Base-by-base conservation (phyloP, 2,888 invertebrate genomes). In the Elaeidobius kamerunicus region DNA sequence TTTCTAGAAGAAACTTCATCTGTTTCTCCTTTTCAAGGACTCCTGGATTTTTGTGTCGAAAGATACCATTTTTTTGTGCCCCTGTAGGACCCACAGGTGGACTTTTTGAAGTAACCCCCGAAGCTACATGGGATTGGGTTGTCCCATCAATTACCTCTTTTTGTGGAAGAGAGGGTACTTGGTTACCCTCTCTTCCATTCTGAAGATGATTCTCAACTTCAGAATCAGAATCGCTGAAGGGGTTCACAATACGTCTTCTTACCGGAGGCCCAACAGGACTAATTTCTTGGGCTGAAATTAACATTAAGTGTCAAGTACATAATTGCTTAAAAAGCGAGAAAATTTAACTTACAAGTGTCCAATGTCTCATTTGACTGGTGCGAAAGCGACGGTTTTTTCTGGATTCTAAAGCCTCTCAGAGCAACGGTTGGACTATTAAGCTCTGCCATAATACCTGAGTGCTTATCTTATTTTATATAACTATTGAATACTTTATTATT, bases 381-480 rank as follows among this genome's bases (percentile, higher is more conserved):
- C 27, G 67, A 61, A 58, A 69, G 64, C 46, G 56, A 60, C 11
- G 73, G 75, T 74, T 81, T 84, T 70, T 80, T 83, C 69, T 84
- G 83, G 71, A 84, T 83, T 66, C 85, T 79, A 69, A 84, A 86
- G 68, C 80, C 83, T 64, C 84, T 77, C 61, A 86, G 75, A 72
- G 82, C 81, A 63, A 80, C 74, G 69, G 77, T 81, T 42, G 81
- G 79, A 65, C 79, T 81, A 65, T 77, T 79, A 55, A 72, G 71
- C 53, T 74, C 73, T 53, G 72, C 65, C 69, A 72, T 73, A 39
- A 44, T 56, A 43, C 32, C 35, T 23, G 38, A 38, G 19, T 39
- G 30, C 40, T 30, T 48, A 12, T 20, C 36, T 45, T 36, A 46
- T 5, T 16, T 16, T 41, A 48, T 48, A 17, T 41, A 35, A 44